Evolutionary conservation across 2,113 vertebrate species (phyloP).

Genomic region (Mastomys coucha): DNA sequence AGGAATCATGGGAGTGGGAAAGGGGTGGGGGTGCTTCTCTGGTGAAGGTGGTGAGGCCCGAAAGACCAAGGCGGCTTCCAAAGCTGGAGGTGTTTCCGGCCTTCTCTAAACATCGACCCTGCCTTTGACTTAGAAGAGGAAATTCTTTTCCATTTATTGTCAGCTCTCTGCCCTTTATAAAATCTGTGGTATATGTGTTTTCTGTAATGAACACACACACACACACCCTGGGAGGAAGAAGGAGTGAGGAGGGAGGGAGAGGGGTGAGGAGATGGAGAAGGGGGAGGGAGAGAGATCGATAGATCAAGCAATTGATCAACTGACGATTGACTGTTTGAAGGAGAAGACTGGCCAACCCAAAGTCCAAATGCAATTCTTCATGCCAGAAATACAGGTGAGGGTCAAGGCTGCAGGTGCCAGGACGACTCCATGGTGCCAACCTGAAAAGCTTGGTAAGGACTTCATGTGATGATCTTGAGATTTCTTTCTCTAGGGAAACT

Average conservation of each 20-base stretch:
- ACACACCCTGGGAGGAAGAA: neutral
- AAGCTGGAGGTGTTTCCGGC: conserved; percentile 18
- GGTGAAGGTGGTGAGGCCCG: neutral
- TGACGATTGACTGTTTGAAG: neutral
- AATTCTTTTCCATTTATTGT: neutral
- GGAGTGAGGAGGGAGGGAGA: neutral
- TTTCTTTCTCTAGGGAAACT: conserved; percentile 5
- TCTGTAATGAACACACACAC: neutral
- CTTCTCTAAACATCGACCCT: conserved; percentile 52
- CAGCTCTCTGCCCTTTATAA: neutral
- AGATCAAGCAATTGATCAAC: neutral
- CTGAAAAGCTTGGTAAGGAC: neutral
- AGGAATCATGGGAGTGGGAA: neutral
- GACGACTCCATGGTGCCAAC: neutral
- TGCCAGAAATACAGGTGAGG: neutral
- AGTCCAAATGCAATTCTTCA: neutral
- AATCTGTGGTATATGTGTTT: conserved; percentile 19
- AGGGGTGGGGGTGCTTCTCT: neutral
- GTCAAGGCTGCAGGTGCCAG: too few relatives aligned
- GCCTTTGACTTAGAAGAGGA: conserved; percentile 37
- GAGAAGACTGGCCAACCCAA: neutral
- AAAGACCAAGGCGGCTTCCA: neutral
- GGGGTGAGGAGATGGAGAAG: neutral
- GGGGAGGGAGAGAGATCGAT: too few relatives aligned
- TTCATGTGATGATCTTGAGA: neutral